A percentile compares a stretch with the other conserved stretches of the same genome.
phyloP scores from a whole-genome alignment of 2,113 vertebrate genomes.

The Dolichallabes microphthalmus region DNA sequence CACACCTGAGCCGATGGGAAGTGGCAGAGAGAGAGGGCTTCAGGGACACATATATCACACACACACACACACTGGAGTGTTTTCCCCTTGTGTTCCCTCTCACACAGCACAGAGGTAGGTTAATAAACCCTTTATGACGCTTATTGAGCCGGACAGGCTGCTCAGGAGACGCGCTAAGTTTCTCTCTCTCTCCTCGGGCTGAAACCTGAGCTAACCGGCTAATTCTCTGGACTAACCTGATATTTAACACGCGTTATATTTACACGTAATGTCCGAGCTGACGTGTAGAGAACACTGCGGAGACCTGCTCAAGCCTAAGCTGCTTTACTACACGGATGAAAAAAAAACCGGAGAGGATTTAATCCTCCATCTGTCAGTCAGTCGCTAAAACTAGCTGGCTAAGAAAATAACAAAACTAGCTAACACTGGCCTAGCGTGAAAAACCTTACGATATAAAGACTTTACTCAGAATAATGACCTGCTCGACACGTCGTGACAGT shows the following conservation, averaged over 20 bases:
- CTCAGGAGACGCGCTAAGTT: neutral
- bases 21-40: neutral
- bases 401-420: neutral
- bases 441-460: neutral
- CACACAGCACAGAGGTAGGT: neutral
- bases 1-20: neutral
- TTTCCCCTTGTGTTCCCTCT: neutral
- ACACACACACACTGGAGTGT: neutral
- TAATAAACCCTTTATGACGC: neutral
- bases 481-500: neutral
- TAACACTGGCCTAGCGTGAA: neutral
- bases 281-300: neutral
- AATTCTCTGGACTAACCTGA: neutral
- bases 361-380: constrained; percentile 11
- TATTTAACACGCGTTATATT: neutral
- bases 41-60: neutral
- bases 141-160: accelerated
- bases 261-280: neutral
- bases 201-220: neutral
- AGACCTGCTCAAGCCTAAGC: neutral
- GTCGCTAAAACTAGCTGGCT: neutral
- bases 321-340: neutral
- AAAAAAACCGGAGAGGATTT: neutral
- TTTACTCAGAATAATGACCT: neutral
- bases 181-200: neutral